A percentile compares a stretch with the other conserved stretches of the same genome.
phyloP scores from a whole-genome alignment of 2,113 vertebrate genomes.

The Sisor rabdophorus region DNA sequence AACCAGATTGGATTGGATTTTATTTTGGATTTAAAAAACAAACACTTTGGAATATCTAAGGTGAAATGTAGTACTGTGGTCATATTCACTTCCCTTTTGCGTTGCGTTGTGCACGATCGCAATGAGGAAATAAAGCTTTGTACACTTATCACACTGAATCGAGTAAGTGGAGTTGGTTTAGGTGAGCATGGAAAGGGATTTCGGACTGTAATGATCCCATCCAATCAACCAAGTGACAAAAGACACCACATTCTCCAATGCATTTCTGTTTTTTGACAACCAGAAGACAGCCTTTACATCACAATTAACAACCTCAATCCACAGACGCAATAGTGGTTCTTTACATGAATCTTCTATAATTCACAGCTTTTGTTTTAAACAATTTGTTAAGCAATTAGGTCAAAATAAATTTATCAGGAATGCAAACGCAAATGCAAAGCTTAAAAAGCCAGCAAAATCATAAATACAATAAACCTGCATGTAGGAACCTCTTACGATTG shows the following conservation, averaged over 20 bases:
- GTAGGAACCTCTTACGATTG: neutral
- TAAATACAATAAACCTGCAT: neutral
- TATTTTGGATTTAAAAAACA: conserved; percentile 17
- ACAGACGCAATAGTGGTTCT: neutral
- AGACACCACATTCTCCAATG: neutral
- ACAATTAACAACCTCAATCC: neutral
- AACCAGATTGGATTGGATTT: too few relatives aligned
- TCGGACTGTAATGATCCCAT: conserved; percentile 8
- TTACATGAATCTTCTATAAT: neutral
- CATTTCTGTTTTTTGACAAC: neutral
- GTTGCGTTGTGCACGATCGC: neutral
- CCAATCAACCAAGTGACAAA: conserved; percentile 6
- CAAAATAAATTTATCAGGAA: neutral
- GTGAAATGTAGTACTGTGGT: conserved; percentile 20
- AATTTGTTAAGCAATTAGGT: too few relatives aligned
- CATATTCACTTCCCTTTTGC: neutral
- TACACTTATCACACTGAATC: neutral
- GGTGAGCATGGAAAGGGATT: conserved; percentile 6
- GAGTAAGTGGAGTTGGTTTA: neutral
- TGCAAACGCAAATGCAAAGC: neutral
- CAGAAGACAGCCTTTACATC: neutral
- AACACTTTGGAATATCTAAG: conserved; percentile 19
- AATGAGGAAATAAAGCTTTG: neutral
- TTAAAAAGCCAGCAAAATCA: neutral
- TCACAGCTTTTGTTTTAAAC: conserved; percentile 15